Evolutionary conservation across 2,888 invertebrate species (phyloP), one percentile per base, ranked within the genome.

Genomic region (Cabera pusaria): DNA sequence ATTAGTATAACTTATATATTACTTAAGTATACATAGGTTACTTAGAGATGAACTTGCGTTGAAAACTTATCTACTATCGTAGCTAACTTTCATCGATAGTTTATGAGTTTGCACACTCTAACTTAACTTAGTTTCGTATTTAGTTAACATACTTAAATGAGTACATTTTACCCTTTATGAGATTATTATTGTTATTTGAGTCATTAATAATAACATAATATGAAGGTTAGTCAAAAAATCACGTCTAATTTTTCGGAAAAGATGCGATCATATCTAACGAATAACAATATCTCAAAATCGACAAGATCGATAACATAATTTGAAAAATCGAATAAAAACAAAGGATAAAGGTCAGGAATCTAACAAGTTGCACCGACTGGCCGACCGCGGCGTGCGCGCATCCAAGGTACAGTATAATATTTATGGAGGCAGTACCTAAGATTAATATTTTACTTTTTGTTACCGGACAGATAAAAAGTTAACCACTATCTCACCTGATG

Each of bases 1-100:
- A 70, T 72, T 72, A 72, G 71, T 45, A 45, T 47, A 47, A 52
- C 52, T 55, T 57, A 57, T 64, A 62, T 52, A 55, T n/a, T 53
- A 61, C 55, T 58, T 52, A 52, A 49, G 44, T 52, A 47, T 54
- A 52, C 51, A 41, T 54, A 53, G 54, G 52, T 52, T 52, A 50
- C 49, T 57, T 46, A 17, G 14, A 25, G 37, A 38, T 25, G 24
- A 38, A 25, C 37, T 38, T 21, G 20, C 14, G 6, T 12, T 28
- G 22, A 10, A 25, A 25, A 34, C 18, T 34, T 18, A 18, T n/a
- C n/a, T n/a, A n/a, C n/a, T n/a, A n/a, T n/a, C n/a, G n/a, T n/a
- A n/a, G n/a, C n/a, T n/a, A n/a, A n/a, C n/a, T n/a, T n/a, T n/a
- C n/a, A n/a, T n/a, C n/a, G n/a, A n/a, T n/a, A n/a, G n/a, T n/a